These are phyloP conservation scores for Rhinolophus sinicus DNA, from an alignment of 2,113 vertebrate species.

Conservation along the genomic window DNA sequence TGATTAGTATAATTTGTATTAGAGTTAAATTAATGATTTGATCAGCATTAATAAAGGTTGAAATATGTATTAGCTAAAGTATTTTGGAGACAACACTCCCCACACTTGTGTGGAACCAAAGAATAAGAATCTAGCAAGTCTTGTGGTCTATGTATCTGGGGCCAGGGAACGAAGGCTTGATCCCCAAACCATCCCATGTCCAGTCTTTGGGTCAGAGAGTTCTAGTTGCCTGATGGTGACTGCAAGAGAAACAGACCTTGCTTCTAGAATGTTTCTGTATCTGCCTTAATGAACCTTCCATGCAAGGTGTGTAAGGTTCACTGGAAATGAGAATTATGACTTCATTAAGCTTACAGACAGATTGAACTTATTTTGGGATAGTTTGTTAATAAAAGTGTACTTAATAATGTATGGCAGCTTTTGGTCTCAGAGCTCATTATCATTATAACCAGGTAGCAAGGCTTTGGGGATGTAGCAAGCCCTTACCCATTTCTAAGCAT, in stretches of 20 bases:
- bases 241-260: neutral
- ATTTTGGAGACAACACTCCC: neutral
- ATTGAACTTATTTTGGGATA: neutral
- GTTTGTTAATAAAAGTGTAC: neutral
- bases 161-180: neutral
- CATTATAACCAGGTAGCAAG: neutral
- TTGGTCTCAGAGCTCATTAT: neutral
- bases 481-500: neutral
- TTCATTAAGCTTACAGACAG: neutral
- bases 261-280: neutral
- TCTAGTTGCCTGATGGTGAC: neutral
- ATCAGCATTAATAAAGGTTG: neutral
- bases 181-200: neutral
- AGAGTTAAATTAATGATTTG: neutral
- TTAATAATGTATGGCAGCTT: slow-evolving; percentile 1
- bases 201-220: neutral
- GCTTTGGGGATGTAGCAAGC: neutral
- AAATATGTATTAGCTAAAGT: neutral
- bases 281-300: neutral
- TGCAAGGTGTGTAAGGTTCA: neutral
- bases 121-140: neutral
- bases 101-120: neutral
- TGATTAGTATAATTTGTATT: neutral
- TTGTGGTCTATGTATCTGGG: neutral
- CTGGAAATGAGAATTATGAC: neutral